phyloP scores from a whole-genome alignment of 2,888 invertebrate genomes.

The Cosmia trapezina region DNA sequence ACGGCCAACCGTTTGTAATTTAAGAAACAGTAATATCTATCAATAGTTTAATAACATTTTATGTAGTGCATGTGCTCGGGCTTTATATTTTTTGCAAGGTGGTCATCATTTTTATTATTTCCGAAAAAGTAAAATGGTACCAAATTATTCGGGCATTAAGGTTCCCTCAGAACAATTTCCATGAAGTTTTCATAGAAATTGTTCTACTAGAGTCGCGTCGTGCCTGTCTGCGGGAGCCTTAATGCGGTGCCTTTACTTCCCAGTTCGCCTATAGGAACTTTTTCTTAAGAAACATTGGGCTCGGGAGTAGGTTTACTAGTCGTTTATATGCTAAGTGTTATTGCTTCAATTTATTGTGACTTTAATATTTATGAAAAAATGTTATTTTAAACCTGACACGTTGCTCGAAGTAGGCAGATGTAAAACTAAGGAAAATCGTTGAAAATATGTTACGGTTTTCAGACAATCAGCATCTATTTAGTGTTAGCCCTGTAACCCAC shows the following conservation, averaged over 20 bases:
- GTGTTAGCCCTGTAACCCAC: not conserved
- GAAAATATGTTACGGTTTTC: not conserved
- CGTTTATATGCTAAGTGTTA: slow-evolving; percentile 36
- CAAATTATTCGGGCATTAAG: slow-evolving; percentile 27
- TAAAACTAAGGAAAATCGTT: not conserved
- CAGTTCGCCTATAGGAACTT: slow-evolving; percentile 17
- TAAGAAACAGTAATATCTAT: slow-evolving; percentile 61
- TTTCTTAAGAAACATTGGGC: slow-evolving; percentile 22
- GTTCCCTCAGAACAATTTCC: too few species aligned
- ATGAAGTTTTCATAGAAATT: too few species aligned
- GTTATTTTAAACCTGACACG: slow-evolving; percentile 1
- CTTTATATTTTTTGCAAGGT: slow-evolving; percentile 33
- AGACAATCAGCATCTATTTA: not conserved
- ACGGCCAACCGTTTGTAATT: slow-evolving; percentile 56
- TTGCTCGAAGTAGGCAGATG: not conserved
- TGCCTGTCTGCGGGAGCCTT: too few species aligned
- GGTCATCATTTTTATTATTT: slow-evolving; percentile 32
- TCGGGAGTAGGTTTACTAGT: slow-evolving; percentile 3
- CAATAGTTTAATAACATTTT: slow-evolving; percentile 50
- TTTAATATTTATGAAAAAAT: slow-evolving; percentile 24
- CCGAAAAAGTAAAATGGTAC: slow-evolving; percentile 19
- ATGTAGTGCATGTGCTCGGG: slow-evolving; percentile 32
- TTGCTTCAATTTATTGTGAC: slow-evolving; percentile 39
- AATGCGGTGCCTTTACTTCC: not conserved
- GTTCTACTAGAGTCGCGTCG: too few species aligned